Percentiles rank a stretch among this genome's conserved stretches.
Evolutionary conservation across 2,888 invertebrate species (phyloP).

Genomic region (Syritta pipiens): DNA sequence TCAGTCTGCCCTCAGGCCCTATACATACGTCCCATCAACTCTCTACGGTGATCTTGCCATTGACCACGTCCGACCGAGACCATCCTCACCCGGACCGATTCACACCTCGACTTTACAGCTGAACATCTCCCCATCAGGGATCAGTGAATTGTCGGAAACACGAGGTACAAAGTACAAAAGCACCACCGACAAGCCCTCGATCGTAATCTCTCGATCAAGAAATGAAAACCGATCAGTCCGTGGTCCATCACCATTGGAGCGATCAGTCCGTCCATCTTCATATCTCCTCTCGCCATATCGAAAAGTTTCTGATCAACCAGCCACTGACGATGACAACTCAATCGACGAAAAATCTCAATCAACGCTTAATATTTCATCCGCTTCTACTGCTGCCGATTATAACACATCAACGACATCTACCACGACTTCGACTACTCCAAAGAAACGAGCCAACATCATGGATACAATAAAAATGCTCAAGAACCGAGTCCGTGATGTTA

Average conservation of each 20-base stretch:
- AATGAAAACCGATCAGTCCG: conserved; percentile 16
- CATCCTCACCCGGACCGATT: conserved; percentile 16
- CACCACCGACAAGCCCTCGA: conserved; percentile 29
- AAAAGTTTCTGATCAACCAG: conserved; percentile 39
- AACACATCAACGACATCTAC: conserved; percentile 23
- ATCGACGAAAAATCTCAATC: conserved; percentile 46
- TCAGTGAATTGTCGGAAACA: conserved; percentile 32
- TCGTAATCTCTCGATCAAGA: conserved; percentile 28
- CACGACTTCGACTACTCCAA: conserved; percentile 26
- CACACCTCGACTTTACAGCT: conserved; percentile 52
- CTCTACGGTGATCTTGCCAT: conserved; percentile 27
- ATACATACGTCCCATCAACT: conserved; percentile 46
- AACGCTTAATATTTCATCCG: conserved; percentile 59
- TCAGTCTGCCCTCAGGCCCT: conserved; percentile 54
- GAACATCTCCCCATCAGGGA: conserved; percentile 51
- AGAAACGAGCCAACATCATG: conserved; percentile 65
- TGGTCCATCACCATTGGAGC: conserved; percentile 24
- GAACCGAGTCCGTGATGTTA: conserved; percentile 62
- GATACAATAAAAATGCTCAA: conserved; percentile 62
- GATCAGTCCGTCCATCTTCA: conserved; percentile 7
- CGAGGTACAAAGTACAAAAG: conserved; percentile 14
- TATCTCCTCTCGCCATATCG: conserved; percentile 54
- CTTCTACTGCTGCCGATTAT: conserved; percentile 35
- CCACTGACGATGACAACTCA: conserved; percentile 30
- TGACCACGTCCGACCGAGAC: conserved; percentile 33